Conservation (phyloP, 2,113 vertebrate species). For the Tragelaphus buxtoni region DNA sequence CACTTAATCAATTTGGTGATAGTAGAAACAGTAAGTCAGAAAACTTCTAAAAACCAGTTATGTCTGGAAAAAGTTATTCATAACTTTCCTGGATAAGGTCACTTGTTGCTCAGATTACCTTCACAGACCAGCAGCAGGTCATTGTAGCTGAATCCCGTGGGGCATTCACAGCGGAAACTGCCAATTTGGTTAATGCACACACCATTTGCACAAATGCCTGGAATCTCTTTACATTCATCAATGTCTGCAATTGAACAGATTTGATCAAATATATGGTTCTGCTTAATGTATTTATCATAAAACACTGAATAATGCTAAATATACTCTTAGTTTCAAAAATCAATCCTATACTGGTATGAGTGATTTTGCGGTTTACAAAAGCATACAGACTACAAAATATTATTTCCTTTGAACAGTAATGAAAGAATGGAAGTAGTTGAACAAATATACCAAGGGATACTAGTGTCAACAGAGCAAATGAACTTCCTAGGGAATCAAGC, state of each 20-base stretch:
- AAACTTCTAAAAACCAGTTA: background rate
- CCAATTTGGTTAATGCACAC: conserved; percentile 91
- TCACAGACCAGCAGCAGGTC: conserved; percentile 89
- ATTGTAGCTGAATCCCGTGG: conserved; percentile 89
- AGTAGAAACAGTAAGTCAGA: background rate
- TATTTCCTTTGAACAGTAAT: background rate
- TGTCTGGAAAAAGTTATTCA: background rate
- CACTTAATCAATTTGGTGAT: background rate
- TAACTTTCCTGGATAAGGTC: background rate
- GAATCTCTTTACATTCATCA: conserved; percentile 90
- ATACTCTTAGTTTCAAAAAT: background rate
- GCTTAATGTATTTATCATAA: background rate
- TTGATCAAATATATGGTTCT: conserved; percentile 25
- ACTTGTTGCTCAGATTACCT: conserved; percentile 74
- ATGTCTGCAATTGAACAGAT: conserved; percentile 83
- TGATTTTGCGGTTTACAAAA: background rate
- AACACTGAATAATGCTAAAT: background rate
- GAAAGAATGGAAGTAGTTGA: background rate
- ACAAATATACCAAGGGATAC: background rate
- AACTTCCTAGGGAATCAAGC: background rate
- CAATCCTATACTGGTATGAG: background rate
- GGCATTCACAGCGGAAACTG: conserved; percentile 90
- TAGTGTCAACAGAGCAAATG: background rate
- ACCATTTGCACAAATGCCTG: conserved; percentile 88
- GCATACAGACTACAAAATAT: background rate